Evolutionary conservation across 2,113 vertebrate species (phyloP).

Genomic region (Chrysochloris asiatica): DNA sequence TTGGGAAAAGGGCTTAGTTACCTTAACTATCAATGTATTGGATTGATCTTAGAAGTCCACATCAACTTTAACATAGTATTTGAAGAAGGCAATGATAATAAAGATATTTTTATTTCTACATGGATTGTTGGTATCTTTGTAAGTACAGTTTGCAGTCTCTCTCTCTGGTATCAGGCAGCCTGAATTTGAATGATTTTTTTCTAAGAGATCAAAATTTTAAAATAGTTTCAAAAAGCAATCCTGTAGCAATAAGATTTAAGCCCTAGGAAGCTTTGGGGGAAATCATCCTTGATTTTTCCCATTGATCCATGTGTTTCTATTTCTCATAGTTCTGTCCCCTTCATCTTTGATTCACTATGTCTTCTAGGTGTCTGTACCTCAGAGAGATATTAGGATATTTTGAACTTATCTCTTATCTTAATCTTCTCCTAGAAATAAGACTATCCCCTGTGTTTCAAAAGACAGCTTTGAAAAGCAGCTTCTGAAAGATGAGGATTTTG

Average conservation of each 20-base stretch:
- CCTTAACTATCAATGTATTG: not conserved
- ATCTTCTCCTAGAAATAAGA: constrained; percentile 68
- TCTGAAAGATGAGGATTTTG: constrained; percentile 56
- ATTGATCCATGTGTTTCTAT: constrained; percentile 23
- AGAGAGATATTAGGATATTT: constrained; percentile 66
- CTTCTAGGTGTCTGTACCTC: constrained; percentile 16
- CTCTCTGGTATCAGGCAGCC: constrained; percentile 29
- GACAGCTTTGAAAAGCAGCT: constrained; percentile 52
- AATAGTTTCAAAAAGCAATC: constrained; percentile 63
- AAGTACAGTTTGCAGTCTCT: not conserved
- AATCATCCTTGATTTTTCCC: constrained; percentile 51
- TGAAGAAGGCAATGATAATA: constrained; percentile 18
- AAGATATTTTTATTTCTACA: not conserved
- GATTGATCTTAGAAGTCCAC: not conserved
- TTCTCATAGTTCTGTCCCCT: constrained; percentile 32
- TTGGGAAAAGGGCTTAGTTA: not conserved
- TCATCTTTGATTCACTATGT: constrained; percentile 35
- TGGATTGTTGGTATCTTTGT: not conserved
- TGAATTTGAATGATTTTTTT: constrained; percentile 62
- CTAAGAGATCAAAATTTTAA: constrained; percentile 45
- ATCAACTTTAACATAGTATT: not conserved
- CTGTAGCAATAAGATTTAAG: constrained; percentile 55
- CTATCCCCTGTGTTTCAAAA: constrained; percentile 53
- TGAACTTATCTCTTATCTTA: constrained; percentile 66
- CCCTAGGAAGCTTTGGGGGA: constrained; percentile 34